Percentiles rank a stretch among this genome's conserved stretches.
phyloP scores from a whole-genome alignment of 2,113 vertebrate species.

The Rhinopomastus cyanomelas region DNA sequence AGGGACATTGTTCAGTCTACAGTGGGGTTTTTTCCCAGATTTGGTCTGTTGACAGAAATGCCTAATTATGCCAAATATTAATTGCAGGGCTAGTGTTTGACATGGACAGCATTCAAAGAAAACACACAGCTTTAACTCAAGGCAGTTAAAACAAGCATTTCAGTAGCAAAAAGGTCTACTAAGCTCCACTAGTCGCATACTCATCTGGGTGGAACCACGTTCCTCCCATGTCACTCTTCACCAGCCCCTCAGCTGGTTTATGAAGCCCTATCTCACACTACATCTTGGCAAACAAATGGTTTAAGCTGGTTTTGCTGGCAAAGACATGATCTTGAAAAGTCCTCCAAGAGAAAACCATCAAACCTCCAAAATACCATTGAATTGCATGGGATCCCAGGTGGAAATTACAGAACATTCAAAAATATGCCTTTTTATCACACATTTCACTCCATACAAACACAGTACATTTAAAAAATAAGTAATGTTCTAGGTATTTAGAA shows the following conservation, averaged over 20 bases:
- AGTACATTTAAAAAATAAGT: not conserved
- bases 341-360: not conserved
- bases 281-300: not conserved
- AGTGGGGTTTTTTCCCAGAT: not conserved
- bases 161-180: not conserved
- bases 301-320: not conserved
- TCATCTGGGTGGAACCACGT: rapidly evolving
- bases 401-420: not conserved
- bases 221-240: not conserved
- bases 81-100: not conserved
- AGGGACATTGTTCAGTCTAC: not conserved
- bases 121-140: not conserved
- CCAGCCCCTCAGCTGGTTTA: not conserved
- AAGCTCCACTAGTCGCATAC: not conserved
- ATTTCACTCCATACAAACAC: not conserved
- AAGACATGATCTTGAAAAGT: not conserved
- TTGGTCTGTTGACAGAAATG: not conserved
- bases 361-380: not conserved
- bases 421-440: not conserved
- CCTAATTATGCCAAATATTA: not conserved
- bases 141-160: not conserved
- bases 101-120: not conserved
- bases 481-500: not conserved
- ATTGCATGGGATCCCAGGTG: rapidly evolving
- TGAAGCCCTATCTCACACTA: rapidly evolving